Conservation (phyloP, 2,113 vertebrate genomes). For the Herpetotheres cachinnans region DNA sequence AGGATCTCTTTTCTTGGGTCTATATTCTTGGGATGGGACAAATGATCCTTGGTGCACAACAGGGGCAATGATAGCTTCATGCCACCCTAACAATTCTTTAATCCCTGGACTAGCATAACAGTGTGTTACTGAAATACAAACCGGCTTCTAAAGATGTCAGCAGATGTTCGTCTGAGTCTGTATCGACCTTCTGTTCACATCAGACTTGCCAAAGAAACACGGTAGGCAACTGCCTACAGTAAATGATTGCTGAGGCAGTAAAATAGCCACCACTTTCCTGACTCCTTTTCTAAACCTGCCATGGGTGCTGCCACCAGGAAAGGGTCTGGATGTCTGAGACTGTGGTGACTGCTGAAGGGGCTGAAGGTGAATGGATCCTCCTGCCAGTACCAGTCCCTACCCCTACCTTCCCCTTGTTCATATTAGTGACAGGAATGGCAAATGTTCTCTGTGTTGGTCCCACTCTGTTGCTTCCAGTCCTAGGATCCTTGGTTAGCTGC, state of each 20-base stretch:
- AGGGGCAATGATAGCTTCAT: neutral
- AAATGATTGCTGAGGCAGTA: neutral
- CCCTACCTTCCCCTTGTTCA: neutral
- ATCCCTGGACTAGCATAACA: neutral
- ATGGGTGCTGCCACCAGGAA: neutral
- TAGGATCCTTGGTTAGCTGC: neutral
- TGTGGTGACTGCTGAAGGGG: neutral
- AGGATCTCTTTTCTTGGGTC: neutral
- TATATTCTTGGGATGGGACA: neutral
- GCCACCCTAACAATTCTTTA: neutral
- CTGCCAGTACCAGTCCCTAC: neutral
- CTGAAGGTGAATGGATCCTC: neutral
- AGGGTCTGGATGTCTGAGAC: neutral
- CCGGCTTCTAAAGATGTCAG: neutral
- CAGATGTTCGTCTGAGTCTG: neutral
- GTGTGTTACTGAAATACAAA: neutral
- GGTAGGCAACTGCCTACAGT: neutral
- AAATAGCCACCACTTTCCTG: neutral
- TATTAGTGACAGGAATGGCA: neutral
- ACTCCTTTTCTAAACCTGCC: neutral
- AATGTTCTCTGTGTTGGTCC: neutral
- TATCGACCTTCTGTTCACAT: neutral
- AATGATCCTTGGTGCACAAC: neutral
- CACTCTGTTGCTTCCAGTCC: neutral
- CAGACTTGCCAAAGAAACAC: neutral